Percentiles rank a stretch among this genome's conserved stretches.
These are phyloP conservation scores for Camarhynchus parvulus DNA, from an alignment of 2,113 vertebrate species.

Conservation along the genomic window DNA sequence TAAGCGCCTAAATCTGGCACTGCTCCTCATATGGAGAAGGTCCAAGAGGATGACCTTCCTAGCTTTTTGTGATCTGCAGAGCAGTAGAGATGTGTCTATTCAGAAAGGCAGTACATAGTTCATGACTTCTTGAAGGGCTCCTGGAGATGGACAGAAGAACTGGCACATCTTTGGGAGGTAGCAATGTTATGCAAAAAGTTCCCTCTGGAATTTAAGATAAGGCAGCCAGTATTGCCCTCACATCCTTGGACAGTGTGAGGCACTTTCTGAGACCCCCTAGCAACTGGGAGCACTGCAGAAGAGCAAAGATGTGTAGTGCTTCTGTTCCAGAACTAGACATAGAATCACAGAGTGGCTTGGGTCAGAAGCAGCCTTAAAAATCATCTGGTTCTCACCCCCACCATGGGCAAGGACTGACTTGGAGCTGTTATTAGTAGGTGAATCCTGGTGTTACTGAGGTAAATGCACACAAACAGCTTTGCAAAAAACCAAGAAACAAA, in stretches of 20 bases:
- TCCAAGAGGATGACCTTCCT: not conserved
- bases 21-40: not conserved
- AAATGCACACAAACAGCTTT: not conserved
- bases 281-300: not conserved
- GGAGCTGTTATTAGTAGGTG: not conserved
- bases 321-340: not conserved
- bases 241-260: not conserved
- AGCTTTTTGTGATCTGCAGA: not conserved
- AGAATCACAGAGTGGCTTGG: not conserved
- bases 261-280: not conserved
- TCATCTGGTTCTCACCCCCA: not conserved
- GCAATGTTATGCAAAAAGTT: not conserved
- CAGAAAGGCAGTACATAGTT: not conserved
- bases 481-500: not conserved
- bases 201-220: not conserved
- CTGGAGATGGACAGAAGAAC: not conserved
- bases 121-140: not conserved
- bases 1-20: not conserved
- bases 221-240: not conserved
- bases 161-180: not conserved
- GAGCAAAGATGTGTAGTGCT: not conserved
- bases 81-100: not conserved
- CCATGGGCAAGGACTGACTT: not conserved
- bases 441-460: not conserved
- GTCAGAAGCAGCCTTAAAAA: not conserved